These are phyloP conservation scores for Ryuthela nishihirai DNA, from an alignment of 2,888 invertebrate species.

Conservation along the genomic window DNA sequence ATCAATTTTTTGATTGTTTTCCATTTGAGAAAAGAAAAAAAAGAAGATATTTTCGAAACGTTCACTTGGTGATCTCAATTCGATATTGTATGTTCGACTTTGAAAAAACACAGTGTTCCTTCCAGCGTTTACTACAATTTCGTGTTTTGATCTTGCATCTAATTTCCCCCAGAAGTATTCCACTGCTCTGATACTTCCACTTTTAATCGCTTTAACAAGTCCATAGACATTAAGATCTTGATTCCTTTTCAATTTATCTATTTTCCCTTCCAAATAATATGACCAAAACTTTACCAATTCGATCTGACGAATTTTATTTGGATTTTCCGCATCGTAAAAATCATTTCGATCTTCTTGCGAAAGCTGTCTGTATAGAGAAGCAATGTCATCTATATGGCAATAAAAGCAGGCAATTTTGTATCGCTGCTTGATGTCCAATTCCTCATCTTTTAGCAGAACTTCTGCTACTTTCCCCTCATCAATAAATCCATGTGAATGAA, in stretches of 20 bases:
- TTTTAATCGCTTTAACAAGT: conserved; percentile 9
- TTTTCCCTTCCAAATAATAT: conserved; percentile 1
- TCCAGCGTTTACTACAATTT: conserved; percentile 5
- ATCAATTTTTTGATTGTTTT: conserved; percentile 6
- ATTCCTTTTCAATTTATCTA: conserved; percentile 4
- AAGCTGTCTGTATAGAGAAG: conserved; percentile 5
- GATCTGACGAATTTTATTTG: neutral
- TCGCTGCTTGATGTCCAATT: neutral
- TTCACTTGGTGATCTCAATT: conserved; percentile 10
- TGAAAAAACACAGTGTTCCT: conserved; percentile 3
- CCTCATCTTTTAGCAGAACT: conserved; percentile 3
- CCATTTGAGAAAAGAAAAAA: conserved; percentile 3
- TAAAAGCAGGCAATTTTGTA: conserved; percentile 15
- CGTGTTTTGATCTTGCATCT: conserved; percentile 1
- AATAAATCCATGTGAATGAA: conserved; percentile 2
- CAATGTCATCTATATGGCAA: conserved; percentile 7
- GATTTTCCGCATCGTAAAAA: neutral
- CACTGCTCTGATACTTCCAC: conserved; percentile 16
- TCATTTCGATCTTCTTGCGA: neutral
- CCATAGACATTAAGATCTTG: conserved; percentile 2
- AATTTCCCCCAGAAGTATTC: conserved; percentile 14
- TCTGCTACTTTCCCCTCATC: conserved; percentile 5
- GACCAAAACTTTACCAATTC: conserved; percentile 12
- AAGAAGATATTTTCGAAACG: conserved; percentile 4
- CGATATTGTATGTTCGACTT: conserved; percentile 7